phyloP scores from a whole-genome alignment of 2,113 vertebrate genomes.

The Seriola aureovittata region DNA sequence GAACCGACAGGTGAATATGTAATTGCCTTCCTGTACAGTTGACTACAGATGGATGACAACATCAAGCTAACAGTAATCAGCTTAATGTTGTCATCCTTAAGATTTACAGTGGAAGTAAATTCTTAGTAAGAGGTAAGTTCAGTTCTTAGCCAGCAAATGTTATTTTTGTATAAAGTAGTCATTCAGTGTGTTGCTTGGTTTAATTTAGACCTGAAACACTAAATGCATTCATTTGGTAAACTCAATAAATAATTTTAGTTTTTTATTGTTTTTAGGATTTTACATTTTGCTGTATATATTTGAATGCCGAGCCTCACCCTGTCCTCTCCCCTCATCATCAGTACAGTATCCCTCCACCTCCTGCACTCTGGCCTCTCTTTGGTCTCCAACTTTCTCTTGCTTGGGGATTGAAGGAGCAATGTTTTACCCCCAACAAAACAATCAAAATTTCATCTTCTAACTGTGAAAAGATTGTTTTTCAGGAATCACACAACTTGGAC shows the following conservation, averaged over 20 bases:
- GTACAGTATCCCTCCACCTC: background rate
- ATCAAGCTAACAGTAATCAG: background rate
- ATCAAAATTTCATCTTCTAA: slow-evolving; percentile 43
- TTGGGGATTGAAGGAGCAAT: slow-evolving; percentile 13
- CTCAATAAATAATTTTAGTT: background rate
- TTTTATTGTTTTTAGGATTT: background rate
- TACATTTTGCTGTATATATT: background rate
- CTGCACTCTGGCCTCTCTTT: background rate
- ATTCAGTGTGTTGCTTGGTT: background rate
- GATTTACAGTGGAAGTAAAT: background rate
- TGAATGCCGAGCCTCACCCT: background rate
- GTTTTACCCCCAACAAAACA: slow-evolving; percentile 23
- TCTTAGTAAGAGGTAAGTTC: background rate
- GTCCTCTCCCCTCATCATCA: background rate
- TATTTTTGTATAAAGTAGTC: background rate
- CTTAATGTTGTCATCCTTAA: slow-evolving; percentile 13
- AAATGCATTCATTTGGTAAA: background rate
- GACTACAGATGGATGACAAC: background rate
- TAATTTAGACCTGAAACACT: background rate
- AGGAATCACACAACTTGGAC: slow-evolving; percentile 36
- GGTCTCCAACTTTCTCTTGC: background rate
- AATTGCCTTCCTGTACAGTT: background rate
- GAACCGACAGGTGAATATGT: slow-evolving; percentile 2
- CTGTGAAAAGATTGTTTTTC: slow-evolving; percentile 45
- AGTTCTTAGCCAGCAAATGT: background rate